These are phyloP conservation scores for Acrocephalus scirpaceus DNA, from an alignment of 2,797 vertebrate species.

Conservation along the genomic window DNA sequence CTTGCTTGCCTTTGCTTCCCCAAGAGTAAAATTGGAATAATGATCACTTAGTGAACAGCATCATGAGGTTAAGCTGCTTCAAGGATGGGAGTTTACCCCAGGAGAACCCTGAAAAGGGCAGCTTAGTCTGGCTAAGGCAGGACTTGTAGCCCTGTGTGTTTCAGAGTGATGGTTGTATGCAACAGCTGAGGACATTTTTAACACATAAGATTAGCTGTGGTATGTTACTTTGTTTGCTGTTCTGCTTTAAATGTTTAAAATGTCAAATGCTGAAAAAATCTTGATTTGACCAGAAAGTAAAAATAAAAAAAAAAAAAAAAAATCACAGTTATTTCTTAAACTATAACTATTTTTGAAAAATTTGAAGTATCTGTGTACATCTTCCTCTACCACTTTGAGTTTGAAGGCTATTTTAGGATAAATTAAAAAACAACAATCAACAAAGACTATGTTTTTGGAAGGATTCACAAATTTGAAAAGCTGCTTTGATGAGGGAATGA, in stretches of 20 bases:
- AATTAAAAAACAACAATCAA: background rate
- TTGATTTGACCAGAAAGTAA: background rate
- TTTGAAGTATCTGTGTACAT: background rate
- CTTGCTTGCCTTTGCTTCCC: background rate
- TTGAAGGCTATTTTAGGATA: background rate
- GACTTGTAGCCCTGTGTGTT: background rate
- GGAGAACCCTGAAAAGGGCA: slow-evolving; percentile 1
- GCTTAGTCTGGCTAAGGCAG: background rate
- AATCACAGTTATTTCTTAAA: background rate
- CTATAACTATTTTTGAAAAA: background rate
- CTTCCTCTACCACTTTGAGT: background rate
- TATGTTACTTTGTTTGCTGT: background rate
- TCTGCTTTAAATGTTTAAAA: background rate
- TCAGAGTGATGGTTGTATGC: background rate
- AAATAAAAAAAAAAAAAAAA: background rate
- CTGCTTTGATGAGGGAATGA: background rate
- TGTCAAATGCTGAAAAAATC: background rate
- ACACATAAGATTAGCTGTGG: background rate
- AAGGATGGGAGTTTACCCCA: background rate
- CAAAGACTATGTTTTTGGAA: background rate
- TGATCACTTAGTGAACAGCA: background rate
- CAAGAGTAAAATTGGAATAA: slow-evolving; percentile 16
- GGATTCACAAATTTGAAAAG: background rate
- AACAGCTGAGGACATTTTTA: background rate
- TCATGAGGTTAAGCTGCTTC: slow-evolving; percentile 2